phyloP scores from a whole-genome alignment of 1,140 invertebrate genomes.

The Diprion similis region DNA sequence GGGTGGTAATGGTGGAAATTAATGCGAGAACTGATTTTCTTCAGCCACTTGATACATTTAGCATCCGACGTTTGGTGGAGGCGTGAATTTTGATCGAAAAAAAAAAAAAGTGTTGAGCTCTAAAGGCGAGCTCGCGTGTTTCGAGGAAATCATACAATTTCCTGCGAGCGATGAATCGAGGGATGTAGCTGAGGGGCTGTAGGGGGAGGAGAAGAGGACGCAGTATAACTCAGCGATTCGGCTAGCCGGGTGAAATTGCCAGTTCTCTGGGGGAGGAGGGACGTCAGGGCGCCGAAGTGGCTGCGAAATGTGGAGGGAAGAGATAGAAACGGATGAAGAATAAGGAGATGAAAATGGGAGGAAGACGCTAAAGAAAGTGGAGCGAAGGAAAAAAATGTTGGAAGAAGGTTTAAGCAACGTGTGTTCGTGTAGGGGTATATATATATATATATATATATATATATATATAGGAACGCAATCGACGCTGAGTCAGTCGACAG shows the following conservation, averaged over 20 bases:
- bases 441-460: too few species aligned
- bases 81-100: background rate
- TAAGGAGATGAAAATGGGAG: background rate
- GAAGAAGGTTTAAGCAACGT: too few species aligned
- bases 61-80: too few species aligned
- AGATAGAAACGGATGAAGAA: background rate
- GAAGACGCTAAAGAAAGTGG: background rate
- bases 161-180: background rate
- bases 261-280: too few species aligned
- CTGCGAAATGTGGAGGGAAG: background rate
- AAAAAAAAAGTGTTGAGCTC: background rate
- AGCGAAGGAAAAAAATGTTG: background rate
- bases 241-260: background rate
- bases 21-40: too few species aligned
- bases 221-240: background rate
- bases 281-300: background rate
- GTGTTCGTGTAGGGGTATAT: too few species aligned
- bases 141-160: background rate
- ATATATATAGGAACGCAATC: background rate
- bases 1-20: too few species aligned
- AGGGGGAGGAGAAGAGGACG: background rate
- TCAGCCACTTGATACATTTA: too few species aligned
- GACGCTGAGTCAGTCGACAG: background rate
- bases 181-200: background rate
- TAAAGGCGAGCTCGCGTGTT: constrained; percentile 4